These are phyloP conservation scores for Erythrolamprus reginae DNA, from an alignment of 2,113 vertebrate species.

Conservation along the genomic window DNA sequence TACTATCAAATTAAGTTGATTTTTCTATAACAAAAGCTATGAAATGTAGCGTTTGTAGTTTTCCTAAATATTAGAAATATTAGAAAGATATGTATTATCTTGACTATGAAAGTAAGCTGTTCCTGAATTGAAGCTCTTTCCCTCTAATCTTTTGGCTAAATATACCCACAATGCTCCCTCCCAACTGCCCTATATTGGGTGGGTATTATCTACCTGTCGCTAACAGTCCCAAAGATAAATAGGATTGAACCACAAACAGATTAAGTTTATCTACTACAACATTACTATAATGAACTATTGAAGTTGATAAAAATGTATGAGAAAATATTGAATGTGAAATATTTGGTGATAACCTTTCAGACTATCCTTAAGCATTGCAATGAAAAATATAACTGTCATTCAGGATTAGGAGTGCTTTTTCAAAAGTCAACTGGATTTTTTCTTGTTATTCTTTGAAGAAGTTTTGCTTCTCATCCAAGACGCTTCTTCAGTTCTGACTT, in stretches of 20 bases:
- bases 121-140: neutral
- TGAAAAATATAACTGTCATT: neutral
- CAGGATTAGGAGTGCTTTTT: neutral
- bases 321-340: neutral
- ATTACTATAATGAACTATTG: neutral
- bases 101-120: neutral
- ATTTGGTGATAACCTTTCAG: neutral
- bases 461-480: no score
- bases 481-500: no score
- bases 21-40: neutral
- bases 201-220: neutral
- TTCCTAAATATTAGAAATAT: neutral
- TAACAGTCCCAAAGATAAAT: neutral
- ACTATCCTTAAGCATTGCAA: neutral
- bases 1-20: neutral
- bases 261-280: neutral
- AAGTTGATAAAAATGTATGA: neutral
- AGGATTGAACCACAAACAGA: neutral
- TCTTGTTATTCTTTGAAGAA: no score
- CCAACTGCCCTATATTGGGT: neutral
- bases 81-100: neutral
- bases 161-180: neutral
- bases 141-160: neutral
- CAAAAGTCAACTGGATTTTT: no score
- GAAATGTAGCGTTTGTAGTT: neutral